A percentile compares a stretch with the other conserved stretches of the same genome.
Evolutionary conservation across 2,113 vertebrate species (phyloP).

Genomic region (Zapus hudsonius): DNA sequence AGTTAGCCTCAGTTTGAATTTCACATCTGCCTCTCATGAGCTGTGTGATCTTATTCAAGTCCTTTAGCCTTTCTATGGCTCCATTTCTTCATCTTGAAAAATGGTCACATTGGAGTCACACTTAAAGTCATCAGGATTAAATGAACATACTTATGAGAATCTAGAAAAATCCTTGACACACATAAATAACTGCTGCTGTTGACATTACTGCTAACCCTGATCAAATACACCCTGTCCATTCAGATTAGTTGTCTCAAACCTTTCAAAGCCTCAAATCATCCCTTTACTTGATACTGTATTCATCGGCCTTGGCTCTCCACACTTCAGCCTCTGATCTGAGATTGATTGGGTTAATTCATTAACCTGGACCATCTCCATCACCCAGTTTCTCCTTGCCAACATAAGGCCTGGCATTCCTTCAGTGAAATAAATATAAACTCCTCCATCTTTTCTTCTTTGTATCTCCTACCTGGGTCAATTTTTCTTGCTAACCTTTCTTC

Average conservation of each 20-base stretch:
- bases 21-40: neutral
- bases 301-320: neutral
- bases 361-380: neutral
- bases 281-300: neutral
- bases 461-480: neutral
- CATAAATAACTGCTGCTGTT: neutral
- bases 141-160: neutral
- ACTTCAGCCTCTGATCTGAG: neutral
- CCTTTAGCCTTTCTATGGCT: neutral
- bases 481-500: neutral
- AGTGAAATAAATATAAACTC: neutral
- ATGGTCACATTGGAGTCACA: neutral
- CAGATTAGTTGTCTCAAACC: neutral
- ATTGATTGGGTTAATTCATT: neutral
- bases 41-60: neutral
- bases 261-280: neutral
- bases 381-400: neutral
- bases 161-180: neutral
- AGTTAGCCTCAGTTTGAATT: neutral
- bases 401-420: neutral
- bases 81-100: neutral
- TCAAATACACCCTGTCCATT: neutral
- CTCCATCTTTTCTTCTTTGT: neutral
- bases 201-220: neutral
- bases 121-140: conserved; percentile 2